Percentiles rank a stretch among this genome's conserved stretches.
Conservation (phyloP, 1,140 invertebrate genomes). For the Drosophila persimilis region DNA sequence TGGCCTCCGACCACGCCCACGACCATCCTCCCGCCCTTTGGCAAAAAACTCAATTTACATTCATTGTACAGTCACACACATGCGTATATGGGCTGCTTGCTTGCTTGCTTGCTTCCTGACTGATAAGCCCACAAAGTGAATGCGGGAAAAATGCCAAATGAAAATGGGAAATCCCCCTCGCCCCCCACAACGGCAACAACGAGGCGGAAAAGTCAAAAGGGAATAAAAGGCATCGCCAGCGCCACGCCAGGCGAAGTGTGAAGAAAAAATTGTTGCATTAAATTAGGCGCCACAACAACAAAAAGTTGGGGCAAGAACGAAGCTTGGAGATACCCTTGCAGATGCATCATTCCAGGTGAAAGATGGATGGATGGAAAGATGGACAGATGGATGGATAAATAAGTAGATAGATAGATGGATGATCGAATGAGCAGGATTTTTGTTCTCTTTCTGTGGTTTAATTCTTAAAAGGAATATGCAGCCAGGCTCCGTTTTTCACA, state of each 20-base stretch:
- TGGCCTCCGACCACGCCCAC: constrained; percentile 52
- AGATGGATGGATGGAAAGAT: no score
- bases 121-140: constrained; percentile 60
- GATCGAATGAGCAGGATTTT: no score
- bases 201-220: constrained; percentile 27
- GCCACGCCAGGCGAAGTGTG: constrained; percentile 40
- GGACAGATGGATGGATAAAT: no score
- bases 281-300: constrained; percentile 63
- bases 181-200: no score
- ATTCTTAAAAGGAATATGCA: no score
- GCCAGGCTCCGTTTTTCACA: no score
- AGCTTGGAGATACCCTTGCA: no score
- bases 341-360: no score
- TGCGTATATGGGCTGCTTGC: constrained; percentile 28
- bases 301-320: no score
- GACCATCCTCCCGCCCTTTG: background rate
- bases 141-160: constrained; percentile 29
- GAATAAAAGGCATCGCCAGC: constrained; percentile 20
- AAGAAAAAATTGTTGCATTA: constrained; percentile 77
- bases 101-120: constrained; percentile 33
- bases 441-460: no score
- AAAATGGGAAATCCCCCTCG: background rate
- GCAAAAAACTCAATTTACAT: constrained; percentile 76
- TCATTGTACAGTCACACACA: constrained; percentile 53
- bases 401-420: no score